Evolutionary conservation across 1,140 invertebrate species (phyloP).

Genomic region (Spodoptera frugiperda): DNA sequence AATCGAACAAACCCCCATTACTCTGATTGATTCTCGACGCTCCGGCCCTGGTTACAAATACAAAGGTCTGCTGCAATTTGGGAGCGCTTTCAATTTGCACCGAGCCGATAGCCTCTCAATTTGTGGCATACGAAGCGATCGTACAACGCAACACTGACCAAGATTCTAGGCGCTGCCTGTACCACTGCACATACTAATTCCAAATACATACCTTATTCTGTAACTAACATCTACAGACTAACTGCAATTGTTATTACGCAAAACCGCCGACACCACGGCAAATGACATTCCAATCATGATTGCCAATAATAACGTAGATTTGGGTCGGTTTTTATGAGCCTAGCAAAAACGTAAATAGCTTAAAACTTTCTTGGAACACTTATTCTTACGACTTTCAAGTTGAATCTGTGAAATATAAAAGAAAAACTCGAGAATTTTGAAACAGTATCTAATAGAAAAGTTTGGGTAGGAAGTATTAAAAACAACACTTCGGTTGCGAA

Average conservation of each 20-base stretch:
- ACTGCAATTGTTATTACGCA: background rate
- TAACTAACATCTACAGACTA: background rate
- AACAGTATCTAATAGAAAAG: constrained; percentile 17
- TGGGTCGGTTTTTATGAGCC: background rate
- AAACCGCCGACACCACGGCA: background rate
- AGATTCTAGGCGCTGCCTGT: background rate
- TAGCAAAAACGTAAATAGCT: background rate
- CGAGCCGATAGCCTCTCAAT: constrained; percentile 67
- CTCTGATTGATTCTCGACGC: constrained; percentile 79
- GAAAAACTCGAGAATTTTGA: constrained; percentile 15
- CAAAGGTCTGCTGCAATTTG: constrained; percentile 76
- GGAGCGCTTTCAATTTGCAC: constrained; percentile 78
- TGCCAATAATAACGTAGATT: background rate
- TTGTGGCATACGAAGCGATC: constrained; percentile 58
- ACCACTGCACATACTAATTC: constrained; percentile 21
- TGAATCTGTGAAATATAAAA: constrained; percentile 9
- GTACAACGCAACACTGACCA: constrained; percentile 3
- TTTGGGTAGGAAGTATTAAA: constrained; percentile 2
- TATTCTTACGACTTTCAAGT: constrained; percentile 13
- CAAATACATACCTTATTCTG: background rate
- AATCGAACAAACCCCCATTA: constrained; percentile 80
- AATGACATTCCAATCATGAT: constrained; percentile 2
- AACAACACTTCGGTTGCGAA: background rate
- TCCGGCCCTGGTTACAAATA: constrained; percentile 76
- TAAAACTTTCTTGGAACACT: constrained; percentile 19